Evolutionary conservation across 2,888 invertebrate genomes (phyloP), one percentile per base, ranked within the genome.

Genomic region (Caenorhabditis sp.): DNA sequence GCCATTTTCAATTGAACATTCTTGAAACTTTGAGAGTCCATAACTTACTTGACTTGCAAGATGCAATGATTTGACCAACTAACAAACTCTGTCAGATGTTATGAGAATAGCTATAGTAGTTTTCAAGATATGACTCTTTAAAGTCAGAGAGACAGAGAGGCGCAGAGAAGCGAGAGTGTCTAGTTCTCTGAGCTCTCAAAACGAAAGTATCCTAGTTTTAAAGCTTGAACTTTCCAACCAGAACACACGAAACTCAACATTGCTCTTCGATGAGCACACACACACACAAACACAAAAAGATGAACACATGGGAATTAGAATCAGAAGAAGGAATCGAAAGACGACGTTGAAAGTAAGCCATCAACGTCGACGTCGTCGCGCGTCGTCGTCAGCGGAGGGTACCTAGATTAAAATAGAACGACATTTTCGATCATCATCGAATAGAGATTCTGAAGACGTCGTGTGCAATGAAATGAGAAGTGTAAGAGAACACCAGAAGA

Each of bases 401-500:
- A 56, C 77, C 77, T 70, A 77, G 79, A 79, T 79, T 79, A 79
- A 79, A 79, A 79, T 69, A 64, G 79, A 79, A 79, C 63, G 61
- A 38, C 19, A 31, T 12, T n/a, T 19, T 47, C 7, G 1, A 16
- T 35, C 58, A 28, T n/a, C 31, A 35, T n/a, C 16, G 24, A n/a
- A 49, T n/a, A 22, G 41, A 59, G 70, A 77, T 77, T 69, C 56
- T 77, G 14, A 41, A 61, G 41, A 61, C 38, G 47, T 47, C 47
- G 47, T 2, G 14, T 14, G 3, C 10, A 41, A 35, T 38, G 16
- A 26, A 41, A 16, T 5, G 41, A 41, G 61, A 61, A 41, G 41
- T 24, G 35, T 83, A 85, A 83, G 85, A 84, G 82, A 79, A 82
- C 85, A 81, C 79, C 6, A 82, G 81, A 83, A 82, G 80, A 81